Evolutionary conservation across 2,888 invertebrate genomes (phyloP).

Genomic region (Eilema caniola): DNA sequence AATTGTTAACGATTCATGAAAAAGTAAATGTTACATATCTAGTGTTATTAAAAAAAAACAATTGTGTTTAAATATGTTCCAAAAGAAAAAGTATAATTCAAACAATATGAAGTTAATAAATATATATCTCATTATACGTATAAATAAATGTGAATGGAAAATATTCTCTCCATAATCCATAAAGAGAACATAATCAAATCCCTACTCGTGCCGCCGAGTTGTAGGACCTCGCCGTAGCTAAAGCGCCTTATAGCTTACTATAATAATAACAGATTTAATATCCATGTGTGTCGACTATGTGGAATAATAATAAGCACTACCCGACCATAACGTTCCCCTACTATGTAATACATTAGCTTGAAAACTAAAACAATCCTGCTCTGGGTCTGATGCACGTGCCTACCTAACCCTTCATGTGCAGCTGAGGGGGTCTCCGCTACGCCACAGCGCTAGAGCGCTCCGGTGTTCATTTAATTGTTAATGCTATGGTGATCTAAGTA

Average conservation of each 20-base stretch:
- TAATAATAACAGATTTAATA: conserved; percentile 11
- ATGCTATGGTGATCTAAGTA: conserved; percentile 75
- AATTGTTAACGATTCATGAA: background rate
- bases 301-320: conserved; percentile 19
- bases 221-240: conserved; percentile 8
- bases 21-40: too few relatives aligned
- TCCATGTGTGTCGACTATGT: conserved; percentile 11
- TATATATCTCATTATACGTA: background rate
- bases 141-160: conserved; percentile 3
- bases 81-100: background rate
- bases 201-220: background rate
- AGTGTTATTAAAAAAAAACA: background rate
- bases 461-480: conserved; percentile 77
- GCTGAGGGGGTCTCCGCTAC: conserved; percentile 28
- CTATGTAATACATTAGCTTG: conserved; percentile 28
- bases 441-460: conserved; percentile 52
- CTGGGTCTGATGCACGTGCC: conserved; percentile 52
- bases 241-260: conserved; percentile 11
- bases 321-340: conserved; percentile 17
- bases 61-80: background rate
- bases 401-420: conserved; percentile 51
- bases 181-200: conserved; percentile 9
- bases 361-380: conserved; percentile 36
- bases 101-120: background rate
- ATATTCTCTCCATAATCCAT: conserved; percentile 11